Evolutionary conservation across 92 coral and sea anemone species (phyloP).

Genomic region (Epizoanthus rinbou): DNA sequence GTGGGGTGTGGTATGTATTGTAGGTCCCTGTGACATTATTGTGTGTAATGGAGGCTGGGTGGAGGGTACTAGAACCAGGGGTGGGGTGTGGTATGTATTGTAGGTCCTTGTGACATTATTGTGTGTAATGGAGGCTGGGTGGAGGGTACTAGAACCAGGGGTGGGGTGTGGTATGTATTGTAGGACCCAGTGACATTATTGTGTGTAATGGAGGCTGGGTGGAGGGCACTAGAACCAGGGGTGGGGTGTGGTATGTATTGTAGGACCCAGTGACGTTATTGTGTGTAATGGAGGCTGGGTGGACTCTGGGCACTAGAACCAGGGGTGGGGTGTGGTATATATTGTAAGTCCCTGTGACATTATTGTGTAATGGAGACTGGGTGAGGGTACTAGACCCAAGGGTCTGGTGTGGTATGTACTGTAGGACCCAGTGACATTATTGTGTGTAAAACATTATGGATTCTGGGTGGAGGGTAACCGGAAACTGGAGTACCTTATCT

Average conservation of each 20-base stretch:
- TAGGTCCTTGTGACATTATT: neutral
- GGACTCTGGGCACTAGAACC: no score
- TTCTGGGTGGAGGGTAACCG: no score
- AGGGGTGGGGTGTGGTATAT: no score
- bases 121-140: neutral
- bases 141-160: neutral
- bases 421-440: neutral
- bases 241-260: neutral
- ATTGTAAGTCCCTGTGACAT: neutral
- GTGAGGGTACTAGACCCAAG: neutral
- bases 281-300: no score
- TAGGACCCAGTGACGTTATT: neutral
- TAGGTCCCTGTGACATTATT: neutral
- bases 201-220: no score
- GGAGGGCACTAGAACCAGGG: neutral
- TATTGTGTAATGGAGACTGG: neutral
- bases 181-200: neutral
- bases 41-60: neutral
- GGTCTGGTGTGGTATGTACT: neutral
- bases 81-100: no score
- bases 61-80: neutral
- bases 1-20: conserved; percentile 60
- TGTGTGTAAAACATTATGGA: neutral
- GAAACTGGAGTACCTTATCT: no score
- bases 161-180: neutral